Evolutionary conservation across 2,113 vertebrate genomes (phyloP).

Genomic region (Tyto alba): DNA sequence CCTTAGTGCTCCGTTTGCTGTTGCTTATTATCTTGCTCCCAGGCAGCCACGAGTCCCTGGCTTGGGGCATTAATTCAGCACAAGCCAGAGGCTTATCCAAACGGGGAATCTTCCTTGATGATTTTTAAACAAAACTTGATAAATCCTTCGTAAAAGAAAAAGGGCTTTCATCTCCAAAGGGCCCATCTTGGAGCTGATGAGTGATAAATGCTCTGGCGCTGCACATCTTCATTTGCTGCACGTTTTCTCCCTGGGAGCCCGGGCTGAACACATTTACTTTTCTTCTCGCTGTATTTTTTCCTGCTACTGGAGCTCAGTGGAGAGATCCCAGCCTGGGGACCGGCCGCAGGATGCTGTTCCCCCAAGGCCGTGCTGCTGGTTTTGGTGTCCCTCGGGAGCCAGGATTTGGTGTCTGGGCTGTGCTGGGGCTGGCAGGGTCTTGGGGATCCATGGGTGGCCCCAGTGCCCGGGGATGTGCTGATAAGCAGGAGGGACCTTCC

Average conservation of each 20-base stretch:
- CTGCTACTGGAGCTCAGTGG: not conserved
- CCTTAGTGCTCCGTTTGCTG: not conserved
- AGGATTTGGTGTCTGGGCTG: not conserved
- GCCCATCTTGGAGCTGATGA: not conserved
- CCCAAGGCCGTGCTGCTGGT: not conserved
- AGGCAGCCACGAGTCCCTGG: not conserved
- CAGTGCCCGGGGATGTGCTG: not conserved
- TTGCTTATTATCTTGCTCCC: not conserved
- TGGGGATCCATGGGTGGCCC: rapidly evolving
- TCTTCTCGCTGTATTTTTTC: rapidly evolving
- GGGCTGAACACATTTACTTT: rapidly evolving
- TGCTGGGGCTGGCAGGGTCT: too few relatives aligned
- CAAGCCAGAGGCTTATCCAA: not conserved
- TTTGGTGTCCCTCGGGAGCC: rapidly evolving
- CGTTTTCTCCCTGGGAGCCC: not conserved
- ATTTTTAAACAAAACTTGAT: not conserved
- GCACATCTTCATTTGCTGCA: not conserved
- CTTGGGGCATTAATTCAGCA: not conserved
- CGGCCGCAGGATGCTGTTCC: rapidly evolving
- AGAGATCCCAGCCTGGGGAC: not conserved
- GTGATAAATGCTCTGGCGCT: not conserved
- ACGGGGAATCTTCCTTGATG: not conserved
- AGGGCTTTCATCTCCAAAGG: not conserved
- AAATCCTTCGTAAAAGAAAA: not conserved
- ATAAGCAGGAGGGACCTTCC: not conserved